Conservation (phyloP, 2,113 vertebrate species). For the Sigmodon hispidus region DNA sequence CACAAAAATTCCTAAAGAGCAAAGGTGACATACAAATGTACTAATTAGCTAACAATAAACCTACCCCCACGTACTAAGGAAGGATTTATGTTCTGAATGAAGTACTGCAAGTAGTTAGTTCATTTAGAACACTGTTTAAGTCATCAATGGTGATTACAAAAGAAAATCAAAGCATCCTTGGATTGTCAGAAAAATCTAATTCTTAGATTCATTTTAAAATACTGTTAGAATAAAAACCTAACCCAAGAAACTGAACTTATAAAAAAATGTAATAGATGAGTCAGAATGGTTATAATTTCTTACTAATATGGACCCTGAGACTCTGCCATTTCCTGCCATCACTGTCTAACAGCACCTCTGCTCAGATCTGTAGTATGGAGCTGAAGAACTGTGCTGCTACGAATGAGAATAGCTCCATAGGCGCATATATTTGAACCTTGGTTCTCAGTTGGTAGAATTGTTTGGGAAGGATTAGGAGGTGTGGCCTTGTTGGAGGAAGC, state of each 20-base stretch:
- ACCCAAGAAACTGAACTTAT: constrained; percentile 48
- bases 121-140: constrained; percentile 24
- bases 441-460: no score
- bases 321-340: not conserved
- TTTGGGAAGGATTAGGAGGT: not conserved
- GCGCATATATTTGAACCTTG: not conserved
- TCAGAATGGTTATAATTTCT: constrained; percentile 15
- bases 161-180: constrained; percentile 22
- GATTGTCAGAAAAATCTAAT: constrained; percentile 13
- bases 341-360: not conserved
- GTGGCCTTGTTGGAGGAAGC: not conserved
- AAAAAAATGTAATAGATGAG: not conserved
- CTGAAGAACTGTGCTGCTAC: no score
- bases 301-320: not conserved
- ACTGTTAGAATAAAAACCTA: constrained; percentile 55
- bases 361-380: constrained; percentile 23
- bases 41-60: constrained; percentile 54
- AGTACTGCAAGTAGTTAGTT: constrained; percentile 24
- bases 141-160: constrained; percentile 35
- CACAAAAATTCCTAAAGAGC: constrained; percentile 41
- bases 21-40: constrained; percentile 50
- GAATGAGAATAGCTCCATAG: not conserved
- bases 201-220: not conserved
- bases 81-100: constrained; percentile 7
- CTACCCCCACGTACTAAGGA: not conserved